Base-by-base conservation (phyloP, 2,888 invertebrate species). In the Epistrophella euchroma region DNA sequence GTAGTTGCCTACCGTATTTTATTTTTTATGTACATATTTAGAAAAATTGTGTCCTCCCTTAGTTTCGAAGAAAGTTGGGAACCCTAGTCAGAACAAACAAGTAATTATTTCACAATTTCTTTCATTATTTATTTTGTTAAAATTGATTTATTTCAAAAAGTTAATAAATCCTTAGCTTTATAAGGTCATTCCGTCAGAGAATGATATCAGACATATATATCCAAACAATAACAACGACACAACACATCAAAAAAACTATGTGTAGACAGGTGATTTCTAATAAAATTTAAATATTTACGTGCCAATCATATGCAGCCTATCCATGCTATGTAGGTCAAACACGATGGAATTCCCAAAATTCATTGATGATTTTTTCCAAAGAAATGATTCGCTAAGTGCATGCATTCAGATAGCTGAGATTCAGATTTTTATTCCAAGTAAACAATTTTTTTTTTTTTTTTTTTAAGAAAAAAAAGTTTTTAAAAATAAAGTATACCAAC, bases 271-370 rank as follows among this genome's bases (percentile, higher is more conserved):
- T 43, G 40, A 28, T 32, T 28, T 66, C 19, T 22, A 32, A 47
- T 32, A 7, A 19, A 19, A 19, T 58, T 73, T 35, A 35, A 60
- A 80, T 68, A 71, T 74, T 55, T 52, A n/a, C 32, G 15, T 45
- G 19, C 13, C 13, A 64, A 47, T 45, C 0, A 76, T 15, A 55
- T n/a, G 4, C 0, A 7, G 1, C 25, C 11, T 15, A n/a, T 58
- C 32, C 32, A 19, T 13, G 15, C 17, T 66, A 68, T 68, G 43
- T 70, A 64, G 62, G 74, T 68, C 78, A 79, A 70, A 64, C 22
- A 47, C 60, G 47, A 22, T 40, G 73, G 62, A 83, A 70, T 74
- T 74, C 15, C 56, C 47, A n/a, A 37, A 78, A 64, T 55, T 78
- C 72, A 74, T 83, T 74, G 73, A 75, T 68, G 43, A 73, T 70